phyloP scores from a whole-genome alignment of 2,797 vertebrate species.

The Selene dorsalis region DNA sequence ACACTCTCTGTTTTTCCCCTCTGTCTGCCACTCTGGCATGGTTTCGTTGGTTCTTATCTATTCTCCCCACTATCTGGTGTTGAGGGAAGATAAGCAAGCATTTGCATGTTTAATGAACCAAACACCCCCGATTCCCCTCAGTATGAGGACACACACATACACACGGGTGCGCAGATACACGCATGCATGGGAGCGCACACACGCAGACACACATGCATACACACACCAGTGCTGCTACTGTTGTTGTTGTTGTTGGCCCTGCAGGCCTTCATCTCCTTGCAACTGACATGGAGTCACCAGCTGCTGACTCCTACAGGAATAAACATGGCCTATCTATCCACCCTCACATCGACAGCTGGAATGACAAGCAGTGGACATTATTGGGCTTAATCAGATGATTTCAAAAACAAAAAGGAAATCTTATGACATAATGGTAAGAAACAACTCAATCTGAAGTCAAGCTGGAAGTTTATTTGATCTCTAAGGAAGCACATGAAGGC shows the following conservation, averaged over 20 bases:
- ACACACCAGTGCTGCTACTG: slow-evolving; percentile 34
- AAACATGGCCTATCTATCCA: slow-evolving; percentile 55
- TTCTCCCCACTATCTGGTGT: slow-evolving; percentile 86
- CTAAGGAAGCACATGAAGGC: background rate
- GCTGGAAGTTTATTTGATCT: background rate
- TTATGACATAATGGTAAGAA: background rate
- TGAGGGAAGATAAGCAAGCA: slow-evolving; percentile 86
- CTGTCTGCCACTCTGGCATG: slow-evolving; percentile 63
- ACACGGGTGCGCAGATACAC: slow-evolving; percentile 14
- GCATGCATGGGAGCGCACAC: too few species aligned
- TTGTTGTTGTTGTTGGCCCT: slow-evolving; percentile 55
- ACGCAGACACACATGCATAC: slow-evolving; percentile 1
- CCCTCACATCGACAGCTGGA: slow-evolving; percentile 41
- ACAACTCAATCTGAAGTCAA: background rate
- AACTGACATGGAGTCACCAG: slow-evolving; percentile 75
- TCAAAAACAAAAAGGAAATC: background rate
- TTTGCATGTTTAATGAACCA: slow-evolving; percentile 86
- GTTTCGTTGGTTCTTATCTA: slow-evolving; percentile 82
- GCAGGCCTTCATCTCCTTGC: slow-evolving; percentile 70
- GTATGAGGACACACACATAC: slow-evolving; percentile 60
- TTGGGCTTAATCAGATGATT: slow-evolving; percentile 5
- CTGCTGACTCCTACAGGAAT: slow-evolving; percentile 74
- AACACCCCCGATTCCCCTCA: slow-evolving; percentile 70
- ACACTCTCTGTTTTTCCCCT: slow-evolving; percentile 20
- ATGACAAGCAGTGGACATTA: slow-evolving; percentile 17